A percentile compares a stretch with the other conserved stretches of the same genome.
These are phyloP conservation scores for Noctua pronuba DNA, from an alignment of 2,888 invertebrate species.

Conservation along the genomic window DNA sequence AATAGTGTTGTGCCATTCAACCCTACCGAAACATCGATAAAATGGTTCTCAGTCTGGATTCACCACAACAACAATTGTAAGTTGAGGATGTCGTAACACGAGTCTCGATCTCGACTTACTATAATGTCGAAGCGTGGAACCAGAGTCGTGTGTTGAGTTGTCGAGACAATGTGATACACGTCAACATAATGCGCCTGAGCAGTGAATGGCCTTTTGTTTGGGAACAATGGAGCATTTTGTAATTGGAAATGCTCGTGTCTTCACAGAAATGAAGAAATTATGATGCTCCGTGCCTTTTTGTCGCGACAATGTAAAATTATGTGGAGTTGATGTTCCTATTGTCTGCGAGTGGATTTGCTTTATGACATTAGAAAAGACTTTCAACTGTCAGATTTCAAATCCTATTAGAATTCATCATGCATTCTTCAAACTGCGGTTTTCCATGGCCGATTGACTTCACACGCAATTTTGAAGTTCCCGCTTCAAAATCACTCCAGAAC, in stretches of 20 bases:
- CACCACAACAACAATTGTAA: constrained; percentile 21
- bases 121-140: constrained; percentile 59
- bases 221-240: constrained; percentile 72
- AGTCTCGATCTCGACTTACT: constrained; percentile 46
- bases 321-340: constrained; percentile 30
- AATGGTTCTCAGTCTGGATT: not conserved
- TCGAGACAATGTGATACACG: constrained; percentile 58
- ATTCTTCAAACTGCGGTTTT: not conserved
- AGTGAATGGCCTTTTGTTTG: constrained; percentile 75
- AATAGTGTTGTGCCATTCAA: constrained; percentile 4
- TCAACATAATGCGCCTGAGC: constrained; percentile 55
- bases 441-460: not conserved
- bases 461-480: not conserved
- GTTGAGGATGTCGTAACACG: constrained; percentile 50
- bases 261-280: constrained; percentile 59
- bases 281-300: constrained; percentile 40
- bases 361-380: not conserved
- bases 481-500: constrained; percentile 27
- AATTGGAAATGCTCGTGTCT: constrained; percentile 61
- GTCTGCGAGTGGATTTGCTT: constrained; percentile 10
- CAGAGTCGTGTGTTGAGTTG: constrained; percentile 60
- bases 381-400: not conserved
- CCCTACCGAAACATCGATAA: constrained; percentile 19
- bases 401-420: not conserved
- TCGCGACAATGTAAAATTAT: constrained; percentile 37